Percentiles rank a stretch among this genome's conserved stretches.
Evolutionary conservation across 2,797 vertebrate genomes (phyloP).

Genomic region (Enteromius trimaculatus): DNA sequence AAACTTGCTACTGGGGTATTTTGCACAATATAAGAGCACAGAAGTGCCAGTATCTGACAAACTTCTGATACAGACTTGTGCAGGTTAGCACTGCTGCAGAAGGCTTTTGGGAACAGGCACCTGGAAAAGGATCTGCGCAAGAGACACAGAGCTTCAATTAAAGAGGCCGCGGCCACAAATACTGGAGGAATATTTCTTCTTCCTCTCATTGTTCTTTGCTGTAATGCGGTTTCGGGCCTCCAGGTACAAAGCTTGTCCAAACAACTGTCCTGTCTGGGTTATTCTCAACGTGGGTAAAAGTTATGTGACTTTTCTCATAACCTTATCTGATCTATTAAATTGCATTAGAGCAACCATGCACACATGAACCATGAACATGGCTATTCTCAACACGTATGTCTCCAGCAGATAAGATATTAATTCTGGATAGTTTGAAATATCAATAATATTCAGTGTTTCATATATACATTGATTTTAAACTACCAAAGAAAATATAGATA

Average conservation of each 20-base stretch:
- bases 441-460: not conserved
- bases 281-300: not conserved
- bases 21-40: not conserved
- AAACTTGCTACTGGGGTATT: slow-evolving; percentile 11
- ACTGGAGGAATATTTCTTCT: slow-evolving; percentile 46
- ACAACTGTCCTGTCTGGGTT: not conserved
- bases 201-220: slow-evolving; percentile 50
- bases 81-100: not conserved
- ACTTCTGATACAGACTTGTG: not conserved
- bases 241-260: slow-evolving; percentile 37
- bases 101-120: slow-evolving; percentile 6
- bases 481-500: not conserved
- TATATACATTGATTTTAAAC: not conserved
- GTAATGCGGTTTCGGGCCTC: slow-evolving; percentile 34
- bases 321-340: not conserved
- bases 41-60: not conserved
- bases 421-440: not conserved
- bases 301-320: slow-evolving; percentile 20
- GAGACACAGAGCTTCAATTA: slow-evolving; percentile 25
- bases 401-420: not conserved
- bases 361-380: too few relatives aligned
- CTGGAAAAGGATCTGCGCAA: slow-evolving; percentile 34
- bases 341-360: not conserved
- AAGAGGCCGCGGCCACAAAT: slow-evolving; percentile 31
- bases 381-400: not conserved